These are phyloP conservation scores for Cylindroiulus punctatus DNA, from an alignment of 2,888 invertebrate species.

Conservation along the genomic window DNA sequence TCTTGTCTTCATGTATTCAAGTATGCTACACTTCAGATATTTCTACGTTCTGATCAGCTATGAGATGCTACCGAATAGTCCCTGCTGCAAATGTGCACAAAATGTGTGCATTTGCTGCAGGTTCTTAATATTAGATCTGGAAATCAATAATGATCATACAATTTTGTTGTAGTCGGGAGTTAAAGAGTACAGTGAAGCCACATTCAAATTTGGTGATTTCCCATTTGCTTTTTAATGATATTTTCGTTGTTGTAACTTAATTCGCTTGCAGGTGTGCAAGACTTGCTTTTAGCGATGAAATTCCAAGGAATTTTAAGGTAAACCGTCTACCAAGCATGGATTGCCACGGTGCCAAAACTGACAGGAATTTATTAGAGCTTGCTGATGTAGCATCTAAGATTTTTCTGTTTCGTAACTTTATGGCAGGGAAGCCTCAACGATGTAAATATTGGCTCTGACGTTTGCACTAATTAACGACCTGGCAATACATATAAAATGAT, in stretches of 20 bases:
- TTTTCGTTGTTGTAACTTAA: background rate
- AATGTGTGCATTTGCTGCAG: background rate
- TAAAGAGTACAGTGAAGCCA: background rate
- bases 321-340: background rate
- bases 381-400: background rate
- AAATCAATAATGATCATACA: background rate
- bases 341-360: background rate
- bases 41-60: too few relatives aligned
- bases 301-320: background rate
- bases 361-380: background rate
- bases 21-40: background rate
- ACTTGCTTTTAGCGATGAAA: background rate
- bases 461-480: conserved; percentile 9
- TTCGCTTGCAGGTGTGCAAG: background rate
- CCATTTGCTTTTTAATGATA: background rate
- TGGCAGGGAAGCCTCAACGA: background rate
- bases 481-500: background rate
- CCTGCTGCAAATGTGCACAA: too few relatives aligned
- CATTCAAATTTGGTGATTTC: too few relatives aligned
- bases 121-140: background rate
- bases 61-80: too few relatives aligned
- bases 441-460: background rate
- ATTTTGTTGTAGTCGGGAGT: background rate
- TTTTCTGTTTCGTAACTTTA: background rate
- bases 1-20: too few relatives aligned